Conservation (phyloP, 2,797 vertebrate genomes). For the Podargus strigoides region DNA sequence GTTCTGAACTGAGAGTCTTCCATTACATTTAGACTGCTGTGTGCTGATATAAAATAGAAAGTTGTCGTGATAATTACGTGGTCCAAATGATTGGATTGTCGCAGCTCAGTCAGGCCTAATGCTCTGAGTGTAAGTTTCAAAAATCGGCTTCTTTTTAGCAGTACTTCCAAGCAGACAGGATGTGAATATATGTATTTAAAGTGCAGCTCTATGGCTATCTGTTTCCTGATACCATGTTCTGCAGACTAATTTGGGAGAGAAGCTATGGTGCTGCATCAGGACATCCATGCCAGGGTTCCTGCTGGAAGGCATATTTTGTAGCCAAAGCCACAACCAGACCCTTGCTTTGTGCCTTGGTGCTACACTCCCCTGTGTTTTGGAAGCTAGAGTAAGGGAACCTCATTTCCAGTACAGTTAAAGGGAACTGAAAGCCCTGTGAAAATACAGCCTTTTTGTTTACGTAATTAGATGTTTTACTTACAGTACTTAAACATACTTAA, state of each 20-base stretch:
- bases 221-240: no score
- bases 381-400: neutral
- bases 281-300: neutral
- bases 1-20: neutral
- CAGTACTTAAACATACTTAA: neutral
- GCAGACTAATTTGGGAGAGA: neutral
- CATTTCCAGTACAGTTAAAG: neutral
- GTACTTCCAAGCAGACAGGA: neutral
- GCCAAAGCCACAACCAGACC: neutral
- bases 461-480: neutral
- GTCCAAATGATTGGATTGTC: neutral
- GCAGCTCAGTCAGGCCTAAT: neutral
- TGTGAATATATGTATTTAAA: neutral
- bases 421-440: neutral
- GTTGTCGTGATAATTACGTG: neutral
- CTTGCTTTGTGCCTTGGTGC: neutral
- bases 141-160: neutral
- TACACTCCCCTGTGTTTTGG: neutral
- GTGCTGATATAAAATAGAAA: neutral
- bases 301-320: neutral
- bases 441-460: neutral
- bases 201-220: neutral
- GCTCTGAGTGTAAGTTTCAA: neutral
- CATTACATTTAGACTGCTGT: neutral
- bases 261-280: neutral